A percentile compares a stretch with the other conserved stretches of the same genome.
Conservation (phyloP, 2,113 vertebrate species). For the Pseudorectes ferrugineus region DNA sequence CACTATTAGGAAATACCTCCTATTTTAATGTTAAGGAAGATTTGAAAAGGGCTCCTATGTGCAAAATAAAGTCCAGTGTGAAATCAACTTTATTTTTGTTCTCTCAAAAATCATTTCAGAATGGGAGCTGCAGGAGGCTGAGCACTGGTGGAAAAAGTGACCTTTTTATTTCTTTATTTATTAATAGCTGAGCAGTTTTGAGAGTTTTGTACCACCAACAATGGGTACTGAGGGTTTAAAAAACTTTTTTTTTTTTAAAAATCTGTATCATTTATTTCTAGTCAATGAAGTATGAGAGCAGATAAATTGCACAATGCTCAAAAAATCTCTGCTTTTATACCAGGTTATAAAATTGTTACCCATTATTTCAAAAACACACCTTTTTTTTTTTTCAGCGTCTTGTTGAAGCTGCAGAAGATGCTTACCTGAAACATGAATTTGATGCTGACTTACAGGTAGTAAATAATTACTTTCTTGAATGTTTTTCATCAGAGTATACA, state of each 20-base stretch:
- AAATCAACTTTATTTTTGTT: background rate
- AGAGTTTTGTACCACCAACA: background rate
- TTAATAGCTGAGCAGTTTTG: background rate
- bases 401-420: conserved; percentile 95
- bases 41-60: background rate
- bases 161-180: background rate
- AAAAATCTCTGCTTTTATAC: background rate
- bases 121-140: background rate
- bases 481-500: background rate
- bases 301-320: background rate
- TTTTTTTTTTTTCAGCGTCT: conserved; percentile 80
- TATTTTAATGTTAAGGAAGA: background rate
- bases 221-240: background rate
- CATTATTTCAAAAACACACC: background rate
- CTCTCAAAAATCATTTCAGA: background rate
- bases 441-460: conserved; percentile 93
- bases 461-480: background rate
- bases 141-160: background rate
- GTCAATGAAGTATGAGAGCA: background rate
- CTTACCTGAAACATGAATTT: conserved; percentile 93
- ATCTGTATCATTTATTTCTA: background rate
- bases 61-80: background rate
- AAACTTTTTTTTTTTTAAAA: background rate
- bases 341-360: background rate
- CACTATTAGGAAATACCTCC: background rate